These are phyloP conservation scores for Drosophila littoralis DNA, from an alignment of 1,140 invertebrate genomes.

Conservation along the genomic window DNA sequence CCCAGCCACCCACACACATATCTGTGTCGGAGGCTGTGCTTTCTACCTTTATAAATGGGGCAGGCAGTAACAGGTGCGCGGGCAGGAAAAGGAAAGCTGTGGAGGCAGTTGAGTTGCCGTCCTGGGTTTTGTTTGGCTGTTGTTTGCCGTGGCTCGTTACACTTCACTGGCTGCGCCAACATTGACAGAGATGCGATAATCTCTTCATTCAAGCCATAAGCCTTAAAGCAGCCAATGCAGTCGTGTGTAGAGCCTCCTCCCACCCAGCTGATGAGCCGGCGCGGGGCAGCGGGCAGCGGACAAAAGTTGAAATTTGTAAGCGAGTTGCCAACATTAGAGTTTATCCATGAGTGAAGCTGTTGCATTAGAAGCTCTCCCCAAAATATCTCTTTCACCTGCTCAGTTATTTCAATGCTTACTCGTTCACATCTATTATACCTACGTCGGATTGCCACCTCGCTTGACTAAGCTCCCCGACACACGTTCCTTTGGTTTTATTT, in stretches of 20 bases:
- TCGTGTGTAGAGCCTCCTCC: not conserved
- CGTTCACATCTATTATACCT: constrained; percentile 5
- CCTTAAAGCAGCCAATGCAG: constrained; percentile 47
- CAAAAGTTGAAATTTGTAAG: not conserved
- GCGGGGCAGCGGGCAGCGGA: not conserved
- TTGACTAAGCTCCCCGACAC: constrained; percentile 7
- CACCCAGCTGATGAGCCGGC: constrained; percentile 16
- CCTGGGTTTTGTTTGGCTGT: constrained; percentile 31
- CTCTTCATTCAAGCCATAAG: constrained; percentile 50
- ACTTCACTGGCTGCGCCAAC: constrained; percentile 49
- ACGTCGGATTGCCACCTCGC: not conserved
- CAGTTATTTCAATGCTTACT: constrained; percentile 14
- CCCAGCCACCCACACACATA: constrained; percentile 1
- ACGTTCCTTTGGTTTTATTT: not conserved
- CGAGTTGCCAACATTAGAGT: constrained; percentile 22
- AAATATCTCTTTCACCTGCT: not conserved
- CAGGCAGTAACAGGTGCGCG: not conserved
- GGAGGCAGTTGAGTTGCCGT: constrained; percentile 7
- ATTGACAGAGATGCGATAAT: constrained; percentile 58
- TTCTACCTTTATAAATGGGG: constrained; percentile 42
- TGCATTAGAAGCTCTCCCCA: constrained; percentile 11
- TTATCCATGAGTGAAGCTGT: constrained; percentile 18
- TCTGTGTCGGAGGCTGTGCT: not conserved
- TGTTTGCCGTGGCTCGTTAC: constrained; percentile 45
- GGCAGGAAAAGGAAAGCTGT: not conserved